These are phyloP conservation scores for Holothuria leucospilota DNA, from an alignment of 53 echinoderm and acorn worm species.

Conservation along the genomic window DNA sequence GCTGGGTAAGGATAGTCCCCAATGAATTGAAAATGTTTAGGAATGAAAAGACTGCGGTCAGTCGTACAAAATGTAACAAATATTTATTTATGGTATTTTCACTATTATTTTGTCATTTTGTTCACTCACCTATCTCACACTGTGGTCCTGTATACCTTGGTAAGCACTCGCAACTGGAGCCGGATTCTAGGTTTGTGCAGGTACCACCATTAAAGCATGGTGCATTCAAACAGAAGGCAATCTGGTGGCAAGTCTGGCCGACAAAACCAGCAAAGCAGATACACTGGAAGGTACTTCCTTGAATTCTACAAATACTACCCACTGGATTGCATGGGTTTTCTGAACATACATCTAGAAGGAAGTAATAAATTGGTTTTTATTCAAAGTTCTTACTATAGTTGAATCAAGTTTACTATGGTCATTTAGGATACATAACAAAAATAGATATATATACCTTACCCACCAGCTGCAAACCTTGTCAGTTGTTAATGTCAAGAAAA, in stretches of 20 bases:
- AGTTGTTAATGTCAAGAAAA: too few species aligned
- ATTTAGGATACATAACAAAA: background rate
- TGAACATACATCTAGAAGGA: background rate
- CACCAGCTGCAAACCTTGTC: too few species aligned
- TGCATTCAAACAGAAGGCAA: slow-evolving; percentile 32
- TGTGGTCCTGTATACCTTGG: slow-evolving; percentile 56
- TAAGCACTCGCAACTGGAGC: slow-evolving; percentile 57
- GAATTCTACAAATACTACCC: background rate
- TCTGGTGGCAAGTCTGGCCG: background rate
- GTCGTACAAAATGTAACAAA: too few species aligned
- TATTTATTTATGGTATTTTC: too few species aligned
- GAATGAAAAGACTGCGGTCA: too few species aligned
- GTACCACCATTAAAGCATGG: slow-evolving; percentile 76
- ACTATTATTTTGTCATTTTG: too few species aligned
- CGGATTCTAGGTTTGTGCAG: slow-evolving; percentile 48
- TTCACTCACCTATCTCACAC: slow-evolving; percentile 51
- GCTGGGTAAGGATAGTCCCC: too few species aligned
- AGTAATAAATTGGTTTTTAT: background rate
- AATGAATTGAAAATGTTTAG: too few species aligned
- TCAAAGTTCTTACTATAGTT: background rate
- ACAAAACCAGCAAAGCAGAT: slow-evolving; percentile 24
- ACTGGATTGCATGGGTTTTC: slow-evolving; percentile 32
- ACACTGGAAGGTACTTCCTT: background rate
- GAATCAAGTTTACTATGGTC: background rate
- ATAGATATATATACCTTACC: too few species aligned